Evolutionary conservation across 2,113 vertebrate species (phyloP).

Genomic region (Aptenodytes patagonicus): DNA sequence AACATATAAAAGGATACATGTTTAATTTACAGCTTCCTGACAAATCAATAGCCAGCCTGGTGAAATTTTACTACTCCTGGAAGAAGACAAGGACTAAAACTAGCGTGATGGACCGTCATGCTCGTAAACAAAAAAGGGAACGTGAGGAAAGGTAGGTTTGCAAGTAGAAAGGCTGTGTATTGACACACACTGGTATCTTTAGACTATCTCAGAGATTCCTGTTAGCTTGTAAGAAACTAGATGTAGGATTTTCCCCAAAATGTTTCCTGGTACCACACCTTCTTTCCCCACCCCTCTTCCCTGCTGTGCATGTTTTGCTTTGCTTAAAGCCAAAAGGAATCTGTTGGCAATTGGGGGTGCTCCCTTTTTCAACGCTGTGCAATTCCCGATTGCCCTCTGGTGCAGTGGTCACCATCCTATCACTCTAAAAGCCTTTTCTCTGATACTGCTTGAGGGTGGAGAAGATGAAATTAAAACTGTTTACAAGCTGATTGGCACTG

Average conservation of each 20-base stretch:
- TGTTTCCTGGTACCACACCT: slow-evolving; percentile 25
- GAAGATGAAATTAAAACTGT: background rate
- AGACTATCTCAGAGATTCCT: background rate
- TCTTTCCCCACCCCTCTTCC: background rate
- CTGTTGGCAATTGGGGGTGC: background rate
- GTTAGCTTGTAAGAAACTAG: background rate
- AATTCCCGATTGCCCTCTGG: background rate
- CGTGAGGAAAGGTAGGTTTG: slow-evolving; percentile 86
- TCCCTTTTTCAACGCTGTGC: background rate
- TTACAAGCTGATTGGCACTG: background rate
- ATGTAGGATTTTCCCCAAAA: slow-evolving; percentile 15
- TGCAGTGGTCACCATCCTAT: background rate
- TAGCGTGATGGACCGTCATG: slow-evolving; percentile 95
- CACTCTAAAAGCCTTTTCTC: background rate
- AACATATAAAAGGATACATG: slow-evolving; percentile 39
- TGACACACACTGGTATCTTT: background rate
- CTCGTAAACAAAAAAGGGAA: slow-evolving; percentile 90
- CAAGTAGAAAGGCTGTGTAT: background rate
- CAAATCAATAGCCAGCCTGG: slow-evolving; percentile 94
- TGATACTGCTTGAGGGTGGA: background rate
- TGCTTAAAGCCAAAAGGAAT: background rate
- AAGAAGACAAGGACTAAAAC: slow-evolving; percentile 97
- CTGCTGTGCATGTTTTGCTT: background rate
- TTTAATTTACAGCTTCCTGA: slow-evolving; percentile 88
- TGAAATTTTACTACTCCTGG: slow-evolving; percentile 98